phyloP scores from a whole-genome alignment of 2,797 vertebrate species.

The Characodon lateralis region DNA sequence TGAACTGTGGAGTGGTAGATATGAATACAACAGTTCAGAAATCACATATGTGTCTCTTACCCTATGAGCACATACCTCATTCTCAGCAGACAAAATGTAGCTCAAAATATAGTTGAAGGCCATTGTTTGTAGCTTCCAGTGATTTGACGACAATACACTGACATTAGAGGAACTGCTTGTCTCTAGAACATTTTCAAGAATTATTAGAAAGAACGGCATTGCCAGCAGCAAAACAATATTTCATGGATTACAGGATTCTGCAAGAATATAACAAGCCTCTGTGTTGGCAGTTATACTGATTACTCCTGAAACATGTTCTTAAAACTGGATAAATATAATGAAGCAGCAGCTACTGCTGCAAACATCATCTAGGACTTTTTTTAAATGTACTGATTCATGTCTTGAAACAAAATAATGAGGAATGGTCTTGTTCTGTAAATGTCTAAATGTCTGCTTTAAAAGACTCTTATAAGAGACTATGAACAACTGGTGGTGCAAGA shows the following conservation, averaged over 20 bases:
- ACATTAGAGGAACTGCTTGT: constrained; percentile 39
- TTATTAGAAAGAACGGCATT: constrained; percentile 36
- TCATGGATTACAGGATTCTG: constrained; percentile 28
- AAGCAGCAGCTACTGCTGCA: constrained; percentile 34
- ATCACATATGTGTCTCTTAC: constrained; percentile 85
- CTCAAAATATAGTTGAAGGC: constrained; percentile 51
- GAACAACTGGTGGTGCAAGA: constrained; percentile 35
- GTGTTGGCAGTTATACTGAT: constrained; percentile 33
- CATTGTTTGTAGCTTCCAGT: constrained; percentile 51
- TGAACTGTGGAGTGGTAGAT: constrained; percentile 83
- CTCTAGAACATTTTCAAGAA: background rate
- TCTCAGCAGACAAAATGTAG: constrained; percentile 77
- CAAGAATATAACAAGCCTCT: constrained; percentile 40
- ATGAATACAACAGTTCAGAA: constrained; percentile 84
- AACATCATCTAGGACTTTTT: constrained; percentile 56
- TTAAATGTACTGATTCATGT: constrained; percentile 33
- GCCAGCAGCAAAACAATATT: constrained; percentile 32
- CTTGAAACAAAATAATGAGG: constrained; percentile 24
- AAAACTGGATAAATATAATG: constrained; percentile 23
- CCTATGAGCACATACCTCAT: constrained; percentile 73
- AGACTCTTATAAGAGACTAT: constrained; percentile 43
- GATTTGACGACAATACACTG: constrained; percentile 23
- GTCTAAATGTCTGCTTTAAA: constrained; percentile 35
- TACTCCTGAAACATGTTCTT: constrained; percentile 26
- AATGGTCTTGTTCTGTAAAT: constrained; percentile 40